Base-by-base conservation (phyloP, 2,888 invertebrate genomes). In the Parnassius mnemosyne region DNA sequence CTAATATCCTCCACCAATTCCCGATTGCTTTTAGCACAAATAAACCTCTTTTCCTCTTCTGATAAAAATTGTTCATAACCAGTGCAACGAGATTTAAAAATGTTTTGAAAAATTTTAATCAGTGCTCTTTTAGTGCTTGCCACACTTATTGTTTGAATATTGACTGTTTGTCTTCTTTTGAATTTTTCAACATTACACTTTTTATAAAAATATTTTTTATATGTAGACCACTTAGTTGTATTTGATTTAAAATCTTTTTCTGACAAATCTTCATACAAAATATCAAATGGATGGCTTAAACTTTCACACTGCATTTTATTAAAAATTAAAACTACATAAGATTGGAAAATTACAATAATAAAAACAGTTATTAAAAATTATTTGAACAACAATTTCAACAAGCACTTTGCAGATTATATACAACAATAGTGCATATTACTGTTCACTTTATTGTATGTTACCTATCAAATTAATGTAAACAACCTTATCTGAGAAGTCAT, bases 41-140 rank as follows among this genome's bases (percentile, higher is more conserved):
- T 73, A 68, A 92, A 94, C 94, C 94, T 94, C 85, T 93, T 93
- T 76, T 96, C 95, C 73, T 95, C 95, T 42, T 95, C 95, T 3
- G 94, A 92, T 51, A 94, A 83, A 79, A 95, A 93, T 71, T 92
- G 90, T 69, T 92, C 89, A 78, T 95, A 96, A 47, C 94, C 94
- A 73, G 86, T 88, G 64, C 82, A 81, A 68, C 91, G 93, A 9
- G 92, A 79, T 59, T 78, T 84, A 61, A 91, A 86, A 25, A 89
- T 62, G 52, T 75, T 76, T 59, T 71, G 80, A 69, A 73, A 92
- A 54, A 92, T 79, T 73, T 87, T 92, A 67, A 80, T 81, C 16
- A 92, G 65, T 66, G 80, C 83, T 65, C 89, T 80, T 68, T 81
- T 89, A 20, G 86, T 77, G 78, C 85, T 86, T 5, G 80, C 72